phyloP scores from a whole-genome alignment of 2,113 vertebrate species.

The Microtus montanus region DNA sequence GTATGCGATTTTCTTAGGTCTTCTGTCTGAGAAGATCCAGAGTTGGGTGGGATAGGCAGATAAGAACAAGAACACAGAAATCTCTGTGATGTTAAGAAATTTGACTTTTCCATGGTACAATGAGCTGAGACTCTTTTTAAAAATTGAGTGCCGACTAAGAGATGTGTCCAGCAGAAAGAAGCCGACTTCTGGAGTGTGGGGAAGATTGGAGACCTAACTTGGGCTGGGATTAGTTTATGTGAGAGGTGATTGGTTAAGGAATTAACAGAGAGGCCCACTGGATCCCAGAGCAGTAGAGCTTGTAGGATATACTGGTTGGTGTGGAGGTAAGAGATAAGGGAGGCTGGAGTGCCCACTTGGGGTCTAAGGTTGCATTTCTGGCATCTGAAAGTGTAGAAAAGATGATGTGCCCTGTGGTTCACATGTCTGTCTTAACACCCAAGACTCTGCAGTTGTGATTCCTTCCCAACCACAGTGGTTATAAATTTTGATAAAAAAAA shows the following conservation, averaged over 20 bases:
- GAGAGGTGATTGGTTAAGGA: background rate
- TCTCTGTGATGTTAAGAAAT: background rate
- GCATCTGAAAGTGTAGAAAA: background rate
- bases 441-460: background rate
- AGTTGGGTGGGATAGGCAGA: background rate
- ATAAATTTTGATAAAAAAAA: background rate
- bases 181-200: no score
- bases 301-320: no score
- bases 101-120: background rate
- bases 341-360: no score
- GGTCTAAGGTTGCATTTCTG: background rate
- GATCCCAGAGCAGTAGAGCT: background rate
- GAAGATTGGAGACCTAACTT: background rate
- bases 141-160: background rate
- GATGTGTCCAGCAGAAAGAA: background rate
- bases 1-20: background rate
- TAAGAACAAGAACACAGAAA: background rate
- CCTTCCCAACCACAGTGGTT: background rate
- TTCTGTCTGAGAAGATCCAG: background rate
- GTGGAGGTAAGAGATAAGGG: no score
- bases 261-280: no score
- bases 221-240: no score
- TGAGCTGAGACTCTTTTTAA: background rate
- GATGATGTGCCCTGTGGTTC: background rate
- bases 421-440: background rate